phyloP scores from a whole-genome alignment of 1,140 invertebrate species.

The Drosophila bifasciata region DNA sequence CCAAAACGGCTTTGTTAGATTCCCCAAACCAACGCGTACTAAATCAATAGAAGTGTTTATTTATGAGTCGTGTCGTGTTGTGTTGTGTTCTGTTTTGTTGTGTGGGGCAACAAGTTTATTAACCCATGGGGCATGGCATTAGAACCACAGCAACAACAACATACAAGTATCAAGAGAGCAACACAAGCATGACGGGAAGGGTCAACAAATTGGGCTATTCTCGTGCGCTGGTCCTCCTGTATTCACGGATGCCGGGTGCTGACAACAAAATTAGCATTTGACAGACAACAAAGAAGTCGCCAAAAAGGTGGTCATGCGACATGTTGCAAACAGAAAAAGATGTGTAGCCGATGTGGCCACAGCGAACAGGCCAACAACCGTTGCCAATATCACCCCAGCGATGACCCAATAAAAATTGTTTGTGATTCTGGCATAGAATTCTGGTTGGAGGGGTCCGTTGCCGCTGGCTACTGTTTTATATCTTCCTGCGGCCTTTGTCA shows the following conservation, averaged over 20 bases:
- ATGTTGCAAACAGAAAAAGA: constrained; percentile 23
- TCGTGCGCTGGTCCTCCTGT: constrained; percentile 12
- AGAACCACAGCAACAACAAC: constrained; percentile 21
- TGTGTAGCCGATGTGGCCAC: constrained; percentile 15
- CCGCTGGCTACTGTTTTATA: constrained; percentile 37
- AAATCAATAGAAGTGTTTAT: constrained; percentile 68
- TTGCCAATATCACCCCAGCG: constrained; percentile 23
- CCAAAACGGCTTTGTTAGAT: constrained; percentile 37
- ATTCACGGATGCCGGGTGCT: constrained; percentile 52
- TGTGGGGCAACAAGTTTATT: constrained; percentile 68
- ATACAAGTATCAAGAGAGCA: background rate
- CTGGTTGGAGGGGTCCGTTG: background rate
- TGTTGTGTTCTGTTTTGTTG: too few relatives aligned
- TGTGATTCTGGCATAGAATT: constrained; percentile 38
- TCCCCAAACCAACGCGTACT: constrained; percentile 29
- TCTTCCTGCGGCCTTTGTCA: constrained; percentile 56
- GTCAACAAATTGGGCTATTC: constrained; percentile 51
- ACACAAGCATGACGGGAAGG: constrained; percentile 35
- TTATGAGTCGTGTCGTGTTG: constrained; percentile 46
- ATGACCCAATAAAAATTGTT: constrained; percentile 48
- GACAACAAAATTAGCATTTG: constrained; percentile 54
- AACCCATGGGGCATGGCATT: constrained; percentile 52
- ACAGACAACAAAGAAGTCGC: constrained; percentile 24
- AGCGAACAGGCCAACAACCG: background rate
- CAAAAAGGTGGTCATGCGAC: constrained; percentile 43